These are phyloP conservation scores for Laothoe populi DNA, from an alignment of 2,888 invertebrate genomes.

Conservation along the genomic window DNA sequence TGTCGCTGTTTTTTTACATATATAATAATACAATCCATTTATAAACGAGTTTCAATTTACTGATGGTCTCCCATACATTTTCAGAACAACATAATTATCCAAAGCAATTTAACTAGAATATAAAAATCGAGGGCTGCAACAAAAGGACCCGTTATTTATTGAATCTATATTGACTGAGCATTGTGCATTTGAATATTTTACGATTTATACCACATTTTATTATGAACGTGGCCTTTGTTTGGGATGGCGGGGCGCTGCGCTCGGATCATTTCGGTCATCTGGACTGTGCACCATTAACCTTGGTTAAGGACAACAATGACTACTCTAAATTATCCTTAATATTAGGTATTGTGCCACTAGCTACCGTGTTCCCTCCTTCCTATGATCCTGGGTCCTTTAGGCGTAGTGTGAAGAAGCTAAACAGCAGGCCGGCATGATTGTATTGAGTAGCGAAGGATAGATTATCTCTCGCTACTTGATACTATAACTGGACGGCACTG, in stretches of 20 bases:
- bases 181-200: slow-evolving; percentile 77
- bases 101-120: slow-evolving; percentile 41
- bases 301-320: no score
- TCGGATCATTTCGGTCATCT: slow-evolving; percentile 57
- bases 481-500: no score
- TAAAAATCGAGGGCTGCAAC: slow-evolving; percentile 6
- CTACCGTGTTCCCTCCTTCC: no score
- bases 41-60: background rate
- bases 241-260: slow-evolving; percentile 47
- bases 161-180: slow-evolving; percentile 39
- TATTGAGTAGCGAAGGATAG: no score
- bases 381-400: no score
- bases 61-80: slow-evolving; percentile 1
- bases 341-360: no score
- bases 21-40: slow-evolving; percentile 10
- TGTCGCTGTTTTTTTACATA: background rate
- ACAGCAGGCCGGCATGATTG: no score
- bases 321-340: no score
- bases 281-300: slow-evolving; percentile 51
- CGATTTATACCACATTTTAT: slow-evolving; percentile 62
- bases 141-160: slow-evolving; percentile 13
- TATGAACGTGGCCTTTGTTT: slow-evolving; percentile 66
- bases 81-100: slow-evolving; percentile 23
- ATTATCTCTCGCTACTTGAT: no score
- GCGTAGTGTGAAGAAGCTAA: no score